Percentiles rank a stretch among this genome's conserved stretches.
Conservation (phyloP, 2,888 invertebrate genomes). For the Drosophila seclusa region DNA sequence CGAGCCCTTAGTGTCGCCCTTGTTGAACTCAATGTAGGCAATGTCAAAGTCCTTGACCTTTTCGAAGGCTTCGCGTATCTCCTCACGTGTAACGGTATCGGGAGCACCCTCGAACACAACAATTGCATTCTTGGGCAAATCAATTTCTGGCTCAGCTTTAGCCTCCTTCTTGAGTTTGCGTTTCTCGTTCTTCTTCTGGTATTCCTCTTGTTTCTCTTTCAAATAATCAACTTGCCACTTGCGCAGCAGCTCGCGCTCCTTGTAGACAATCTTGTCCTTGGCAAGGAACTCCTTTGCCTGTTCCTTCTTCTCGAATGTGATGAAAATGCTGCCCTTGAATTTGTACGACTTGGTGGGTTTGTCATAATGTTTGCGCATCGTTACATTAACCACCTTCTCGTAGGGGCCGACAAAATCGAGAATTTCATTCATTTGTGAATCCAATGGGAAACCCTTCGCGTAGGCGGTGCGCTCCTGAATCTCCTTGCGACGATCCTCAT, state of each 20-base stretch:
- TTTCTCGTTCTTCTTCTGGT: constrained; percentile 87
- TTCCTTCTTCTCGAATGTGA: constrained; percentile 92
- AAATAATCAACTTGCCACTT: constrained; percentile 90
- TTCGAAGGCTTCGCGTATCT: constrained; percentile 89
- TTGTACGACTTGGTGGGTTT: constrained; percentile 88
- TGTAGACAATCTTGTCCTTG: constrained; percentile 89
- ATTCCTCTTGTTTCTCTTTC: constrained; percentile 89
- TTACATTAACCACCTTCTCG: constrained; percentile 89
- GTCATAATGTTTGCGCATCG: constrained; percentile 87
- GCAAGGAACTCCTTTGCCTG: constrained; percentile 92
- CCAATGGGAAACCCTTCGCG: constrained; percentile 93
- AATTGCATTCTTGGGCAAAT: constrained; percentile 90
- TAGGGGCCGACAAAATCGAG: constrained; percentile 90
- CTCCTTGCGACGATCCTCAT: constrained; percentile 92
- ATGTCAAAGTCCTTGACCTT: constrained; percentile 85
- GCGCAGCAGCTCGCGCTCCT: constrained; percentile 88
- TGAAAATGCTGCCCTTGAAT: constrained; percentile 97
- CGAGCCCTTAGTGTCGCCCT: constrained; percentile 90
- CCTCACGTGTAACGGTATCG: constrained; percentile 89
- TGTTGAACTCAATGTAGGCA: constrained; percentile 91
- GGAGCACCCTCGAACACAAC: constrained; percentile 88
- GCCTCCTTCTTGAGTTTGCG: constrained; percentile 83
- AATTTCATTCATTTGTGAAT: constrained; percentile 89
- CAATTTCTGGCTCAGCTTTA: constrained; percentile 78
- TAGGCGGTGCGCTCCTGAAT: constrained; percentile 92